Base-by-base conservation (phyloP, 2,888 invertebrate genomes). In the Thysanoteuthis rhombus region DNA sequence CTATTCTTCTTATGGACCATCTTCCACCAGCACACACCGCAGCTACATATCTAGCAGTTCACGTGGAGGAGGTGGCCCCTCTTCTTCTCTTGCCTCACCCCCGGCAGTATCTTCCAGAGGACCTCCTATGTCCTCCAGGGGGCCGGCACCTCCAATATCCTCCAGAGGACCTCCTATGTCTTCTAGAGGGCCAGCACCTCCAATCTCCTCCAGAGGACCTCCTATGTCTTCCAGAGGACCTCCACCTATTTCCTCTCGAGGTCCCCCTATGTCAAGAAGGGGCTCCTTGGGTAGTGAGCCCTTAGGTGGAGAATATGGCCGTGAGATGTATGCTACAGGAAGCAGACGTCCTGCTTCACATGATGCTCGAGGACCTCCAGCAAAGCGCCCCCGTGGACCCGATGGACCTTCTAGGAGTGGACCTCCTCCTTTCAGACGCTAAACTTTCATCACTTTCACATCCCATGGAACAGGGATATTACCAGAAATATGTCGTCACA, bases 351-450 rank as follows among this genome's bases (percentile, higher is more conserved):
- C 95, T 38, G 95, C 95, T 22, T 94, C 95, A 5, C 95, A 95
- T 92, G 95, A 95, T 91, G 94, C 95, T 6, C 93, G 95, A 52
- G 95, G 95, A 93, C 95, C 96, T 16, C 95, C 95, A 42, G 93
- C 94, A 16, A 96, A 96, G 94, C 94, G 96, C 42, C 94, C 96
- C 39, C 94, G 96, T 90, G 93, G 93, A 39, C 94, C 95, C 45
- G 95, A 95, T 94, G 95, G 95, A 36, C 95, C 95, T 36, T 94
- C 95, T 39, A 92, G 93, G 36, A 93, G 93, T 75, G 93, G 93
- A n/a, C 93, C 94, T n/a, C 93, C 94, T 58, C 93, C 94, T 39
- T 94, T 94, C 93, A 93, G 94, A 45, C 94, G 94, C 58, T 94
- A 93, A 92, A 92, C 19, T 42, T 92, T 40, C 90, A n/a, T 42